These are phyloP conservation scores for Melitaea athalia DNA, from an alignment of 2,888 invertebrate genomes.

Conservation along the genomic window DNA sequence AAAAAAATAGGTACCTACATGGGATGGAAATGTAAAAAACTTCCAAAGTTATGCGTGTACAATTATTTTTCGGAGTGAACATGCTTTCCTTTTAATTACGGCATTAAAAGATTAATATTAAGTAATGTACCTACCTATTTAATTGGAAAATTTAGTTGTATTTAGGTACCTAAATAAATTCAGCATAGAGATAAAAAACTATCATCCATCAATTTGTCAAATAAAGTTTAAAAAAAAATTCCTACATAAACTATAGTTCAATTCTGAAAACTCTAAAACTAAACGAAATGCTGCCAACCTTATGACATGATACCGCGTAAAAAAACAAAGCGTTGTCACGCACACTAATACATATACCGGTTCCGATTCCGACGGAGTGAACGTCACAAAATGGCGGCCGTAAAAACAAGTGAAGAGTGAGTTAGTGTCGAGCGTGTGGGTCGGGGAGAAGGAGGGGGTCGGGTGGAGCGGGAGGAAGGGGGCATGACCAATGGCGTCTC, in stretches of 20 bases:
- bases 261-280: constrained; percentile 38
- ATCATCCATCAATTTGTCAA: background rate
- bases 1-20: too few species aligned
- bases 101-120: too few species aligned
- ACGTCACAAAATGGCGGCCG: constrained; percentile 82
- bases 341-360: constrained; percentile 54
- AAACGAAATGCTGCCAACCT: constrained; percentile 35
- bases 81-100: too few species aligned
- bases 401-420: constrained; percentile 83
- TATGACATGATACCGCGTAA: constrained; percentile 39
- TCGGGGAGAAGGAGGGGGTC: constrained; percentile 45
- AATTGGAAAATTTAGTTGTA: too few species aligned
- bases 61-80: too few species aligned
- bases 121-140: too few species aligned
- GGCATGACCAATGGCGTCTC: constrained; percentile 69
- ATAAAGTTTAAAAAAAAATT: background rate
- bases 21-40: too few species aligned
- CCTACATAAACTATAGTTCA: constrained; percentile 10
- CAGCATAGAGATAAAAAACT: too few species aligned
- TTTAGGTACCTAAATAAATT: too few species aligned
- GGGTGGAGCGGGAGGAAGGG: constrained; percentile 46
- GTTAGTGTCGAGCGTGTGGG: constrained; percentile 67
- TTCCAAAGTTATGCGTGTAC: too few species aligned
- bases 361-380: constrained; percentile 52
- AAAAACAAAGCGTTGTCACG: constrained; percentile 56